Percentiles rank a stretch among this genome's conserved stretches.
Conservation (phyloP, 1,140 invertebrate genomes). For the Lasioglossum albipes region DNA sequence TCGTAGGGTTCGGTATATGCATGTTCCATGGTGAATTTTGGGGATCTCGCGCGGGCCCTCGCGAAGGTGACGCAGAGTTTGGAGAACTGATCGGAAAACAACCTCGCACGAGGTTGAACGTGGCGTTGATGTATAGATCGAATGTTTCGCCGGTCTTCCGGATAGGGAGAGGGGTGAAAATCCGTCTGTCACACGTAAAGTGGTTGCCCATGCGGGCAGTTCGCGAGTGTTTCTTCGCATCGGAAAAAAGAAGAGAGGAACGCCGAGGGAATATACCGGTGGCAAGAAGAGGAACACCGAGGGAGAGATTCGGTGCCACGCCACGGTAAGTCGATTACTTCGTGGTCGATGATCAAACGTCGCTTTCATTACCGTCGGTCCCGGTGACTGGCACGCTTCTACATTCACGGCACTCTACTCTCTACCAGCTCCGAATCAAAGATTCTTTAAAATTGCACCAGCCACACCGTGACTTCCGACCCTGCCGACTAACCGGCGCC, state of each 20-base stretch:
- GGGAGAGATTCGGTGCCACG: slow-evolving; percentile 9
- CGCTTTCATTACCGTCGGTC: slow-evolving; percentile 57
- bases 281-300: not conserved
- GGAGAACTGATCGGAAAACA: too few species aligned
- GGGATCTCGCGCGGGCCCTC: too few species aligned
- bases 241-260: not conserved
- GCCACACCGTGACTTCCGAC: slow-evolving; percentile 6
- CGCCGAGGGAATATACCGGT: not conserved
- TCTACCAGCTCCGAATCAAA: slow-evolving; percentile 34
- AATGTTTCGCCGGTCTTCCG: too few species aligned
- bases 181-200: not conserved
- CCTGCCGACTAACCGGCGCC: too few species aligned
- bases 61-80: too few species aligned
- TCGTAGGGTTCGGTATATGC: too few species aligned
- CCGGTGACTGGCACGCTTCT: slow-evolving; percentile 39
- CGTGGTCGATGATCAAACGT: slow-evolving; percentile 65
- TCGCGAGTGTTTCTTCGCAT: slow-evolving; percentile 31
- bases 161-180: not conserved
- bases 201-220: slow-evolving; percentile 15
- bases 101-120: too few species aligned
- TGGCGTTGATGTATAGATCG: too few species aligned
- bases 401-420: slow-evolving; percentile 36
- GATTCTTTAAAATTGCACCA: slow-evolving; percentile 29
- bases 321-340: slow-evolving; percentile 66
- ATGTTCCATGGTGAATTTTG: too few species aligned